Evolutionary conservation across 2,113 vertebrate genomes (phyloP), one percentile per base, ranked within the genome.

Genomic region (Nothoprocta pentlandii): DNA sequence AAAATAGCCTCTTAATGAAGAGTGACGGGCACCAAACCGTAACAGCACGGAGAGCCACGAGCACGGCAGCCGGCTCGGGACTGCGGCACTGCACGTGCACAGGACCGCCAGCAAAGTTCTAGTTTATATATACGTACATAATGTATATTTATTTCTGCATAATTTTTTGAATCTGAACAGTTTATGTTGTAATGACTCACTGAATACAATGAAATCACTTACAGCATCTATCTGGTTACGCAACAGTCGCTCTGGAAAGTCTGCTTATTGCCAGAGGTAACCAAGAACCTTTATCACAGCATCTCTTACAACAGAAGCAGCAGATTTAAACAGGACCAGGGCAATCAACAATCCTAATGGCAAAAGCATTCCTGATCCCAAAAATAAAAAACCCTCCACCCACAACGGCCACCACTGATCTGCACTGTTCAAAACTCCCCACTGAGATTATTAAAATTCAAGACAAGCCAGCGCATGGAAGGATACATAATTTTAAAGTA

Each of bases 1-100:
- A 59, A 93, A 96, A 95, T 86, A 96, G 90, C 53, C 92, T 23
- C 14, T 54, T 96, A 97, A 97, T 93, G 90, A 97, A 96, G 96
- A 97, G 73, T 90, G 93, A 92, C 94, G 21, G 3, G 63, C 80
- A 89, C 63, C 92, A 89, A 95, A 82, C 76, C 8, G 39, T 74
- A 94, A 63, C 77, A 79, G 81, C 67, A 26, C 91, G 47, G 63
- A 66, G 75, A 92, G 84, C 62, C 4, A 47, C 26, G 94, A 92
- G 93, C 58, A 92, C 53, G 94, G 88, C 94, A 92, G 69, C 71
- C 12, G 86, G 77, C 28, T 85, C 46, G 91, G 89, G 78, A 91
- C 80, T 80, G 92, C 90, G 6, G 47, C 64, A 25, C 67, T 15
- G 42, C 92, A 87, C 42, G 6, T 42, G 85, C 47, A 79, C 74